phyloP scores from a whole-genome alignment of 2,113 vertebrate species.

The Phalacrocorax carbo region DNA sequence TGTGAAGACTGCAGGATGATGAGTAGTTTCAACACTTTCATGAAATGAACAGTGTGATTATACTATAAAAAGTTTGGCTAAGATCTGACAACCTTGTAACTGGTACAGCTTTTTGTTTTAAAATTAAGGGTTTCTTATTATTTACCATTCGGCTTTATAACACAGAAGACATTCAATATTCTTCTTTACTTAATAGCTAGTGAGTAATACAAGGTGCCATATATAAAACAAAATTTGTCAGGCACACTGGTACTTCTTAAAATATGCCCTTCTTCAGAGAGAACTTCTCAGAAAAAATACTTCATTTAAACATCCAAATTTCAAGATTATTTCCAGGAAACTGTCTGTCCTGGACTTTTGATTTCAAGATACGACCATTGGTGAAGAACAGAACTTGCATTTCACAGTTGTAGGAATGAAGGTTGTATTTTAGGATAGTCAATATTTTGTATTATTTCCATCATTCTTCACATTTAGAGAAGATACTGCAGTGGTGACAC shows the following conservation, averaged over 20 bases:
- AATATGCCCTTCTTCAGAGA: neutral
- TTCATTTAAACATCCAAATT: neutral
- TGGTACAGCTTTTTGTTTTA: neutral
- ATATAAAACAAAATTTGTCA: neutral
- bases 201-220: neutral
- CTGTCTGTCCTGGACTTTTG: conserved; percentile 79
- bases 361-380: conserved; percentile 81
- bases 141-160: neutral
- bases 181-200: neutral
- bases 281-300: neutral
- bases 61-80: neutral
- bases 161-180: neutral
- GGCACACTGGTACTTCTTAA: neutral
- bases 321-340: conserved; percentile 76
- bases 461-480: neutral
- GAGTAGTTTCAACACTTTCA: neutral
- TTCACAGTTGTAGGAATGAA: neutral
- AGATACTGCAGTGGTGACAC: neutral
- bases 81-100: neutral
- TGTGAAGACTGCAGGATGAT: neutral
- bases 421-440: neutral
- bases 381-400: conserved; percentile 69
- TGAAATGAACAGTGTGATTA: neutral
- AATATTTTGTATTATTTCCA: neutral
- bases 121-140: neutral